Evolutionary conservation across 1,140 invertebrate species (phyloP), one percentile per base, ranked within the genome.

Genomic region (Drosophila kurseongensis): DNA sequence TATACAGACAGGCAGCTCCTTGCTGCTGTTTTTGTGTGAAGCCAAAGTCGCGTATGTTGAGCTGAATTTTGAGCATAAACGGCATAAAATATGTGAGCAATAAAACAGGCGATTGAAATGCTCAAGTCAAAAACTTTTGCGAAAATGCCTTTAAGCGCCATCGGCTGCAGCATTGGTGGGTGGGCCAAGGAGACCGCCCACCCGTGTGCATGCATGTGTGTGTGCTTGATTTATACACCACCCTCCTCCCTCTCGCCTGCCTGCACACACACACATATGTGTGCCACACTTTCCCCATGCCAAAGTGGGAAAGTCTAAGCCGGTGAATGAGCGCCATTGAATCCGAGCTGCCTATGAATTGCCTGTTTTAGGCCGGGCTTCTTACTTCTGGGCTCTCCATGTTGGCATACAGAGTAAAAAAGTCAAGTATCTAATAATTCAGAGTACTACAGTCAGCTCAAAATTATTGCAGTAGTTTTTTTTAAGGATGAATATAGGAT

Each of bases 101-200:
- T 89, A 89, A 89, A 89, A 89, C 84, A 89, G 77, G 77, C 84
- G 84, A 89, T 89, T 89, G 84, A 89, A 89, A 89, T 89, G 85
- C 84, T 89, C 65, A 80, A 89, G 84, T 84, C 80, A 80, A 73
- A 88, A 89, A 84, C 85, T 89, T 76, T 89, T 84, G 84, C 69
- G 72, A 84, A 57, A 83, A 88, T 80, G 84, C 80, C 83, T 86
- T 86, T 79, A 88, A 86, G 83, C 83, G 79, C 79, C 79, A 88
- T 88, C 80, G 83, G 83, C 71, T 67, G 67, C 58, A 56, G 73
- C 71, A 55, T 63, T 58, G 42, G 63, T 56, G 55, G 63, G 36
- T 44, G 50, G 44, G 40, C 40, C 35, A 23, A 55, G 48, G 27
- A 44, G 14, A 38, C 41, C 48, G 18, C 35, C 47, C 60, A 48